Base-by-base conservation (phyloP, 2,888 invertebrate species). In the Epinotia nisella region DNA sequence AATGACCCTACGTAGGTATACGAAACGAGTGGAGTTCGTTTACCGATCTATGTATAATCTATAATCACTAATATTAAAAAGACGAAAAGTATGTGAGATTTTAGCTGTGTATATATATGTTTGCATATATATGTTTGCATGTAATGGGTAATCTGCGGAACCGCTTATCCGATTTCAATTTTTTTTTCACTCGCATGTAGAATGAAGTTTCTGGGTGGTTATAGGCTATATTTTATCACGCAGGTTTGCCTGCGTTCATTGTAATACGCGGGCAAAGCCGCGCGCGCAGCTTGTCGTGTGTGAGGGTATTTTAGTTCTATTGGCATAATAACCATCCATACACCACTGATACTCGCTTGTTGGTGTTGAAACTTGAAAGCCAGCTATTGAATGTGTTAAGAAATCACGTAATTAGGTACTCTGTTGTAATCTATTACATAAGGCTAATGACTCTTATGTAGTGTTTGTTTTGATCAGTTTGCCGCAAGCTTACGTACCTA, bases 381-480 rank as follows among this genome's bases (percentile, higher is more conserved):
- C 2, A 9, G 2, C 29, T 9, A 19, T 53, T 35, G 3, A 55
- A 55, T 21, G 19, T 35, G 64, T 64, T 51, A 9, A 51, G 64
- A 53, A 53, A 64, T 29, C 24, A 51, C 51, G 64, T 64, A 53
- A 64, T 64, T 53, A 64, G 17, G 7, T n/a, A 45, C 35, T 45
- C 2, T 64, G 64, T n/a, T 35, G 64, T 51, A 64, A 64, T 53
- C 17, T 19, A 11, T 64, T 64, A 64, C 35, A 64, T 64, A 64
- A 64, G 35, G 35, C 9, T 61, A 53, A 64, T 53, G 13, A 19
- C 35, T 29, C 11, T 53, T 7, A 21, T 53, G 64, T 35, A 58
- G 53, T 13, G 5, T 21, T 51, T 64, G 53, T 64, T 53, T 53
- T 53, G 35, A 51, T 53, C n/a, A 49, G 29, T 17, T 53, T 64